Evolutionary conservation across 2,888 invertebrate genomes (phyloP), one percentile per base, ranked within the genome.

Genomic region (Parapristionchus giblindavisi): DNA sequence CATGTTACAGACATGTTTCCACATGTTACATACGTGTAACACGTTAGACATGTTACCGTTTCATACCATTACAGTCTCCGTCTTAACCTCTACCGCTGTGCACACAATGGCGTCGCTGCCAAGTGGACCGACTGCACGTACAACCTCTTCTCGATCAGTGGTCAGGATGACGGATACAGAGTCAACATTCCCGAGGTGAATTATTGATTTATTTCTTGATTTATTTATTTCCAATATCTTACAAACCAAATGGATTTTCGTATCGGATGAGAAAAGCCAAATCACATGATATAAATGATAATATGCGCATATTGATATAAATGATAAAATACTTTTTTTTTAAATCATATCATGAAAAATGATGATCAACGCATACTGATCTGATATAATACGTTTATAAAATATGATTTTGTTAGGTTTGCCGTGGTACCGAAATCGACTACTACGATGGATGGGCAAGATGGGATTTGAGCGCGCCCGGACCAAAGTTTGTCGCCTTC

Each of bases 381-480:
- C n/a, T n/a, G n/a, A n/a, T n/a, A n/a, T n/a, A n/a, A n/a, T n/a
- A n/a, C n/a, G n/a, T n/a, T n/a, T n/a, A n/a, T n/a, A 56, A 27
- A 8, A 27, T 17, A 8, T 6, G 8, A 40, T 65, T 43, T 27
- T 32, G n/a, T 0, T 27, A 78, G 75, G 68, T 77, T n/a, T 84
- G 84, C 72, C 60, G 60, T 8, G 84, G 84, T 43, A 76, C 81
- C 34, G 84, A 82, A 73, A 76, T 79, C 21, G 78, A 82, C 48
- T 82, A 81, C 77, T 77, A 81, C 73, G 84, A 84, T 68, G 83
- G 82, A 36, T 84, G 84, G 84, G 83, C 81, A 24, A 52, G 81
- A 75, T 84, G 84, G 84, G 76, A 80, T 72, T 51, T 82, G 54
- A 68, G 40, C 21, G 29, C 77, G 43, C 43, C 68, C n/a, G 84